Conservation (phyloP, 1,140 invertebrate species). For the Rhizoglyphus robini region DNA sequence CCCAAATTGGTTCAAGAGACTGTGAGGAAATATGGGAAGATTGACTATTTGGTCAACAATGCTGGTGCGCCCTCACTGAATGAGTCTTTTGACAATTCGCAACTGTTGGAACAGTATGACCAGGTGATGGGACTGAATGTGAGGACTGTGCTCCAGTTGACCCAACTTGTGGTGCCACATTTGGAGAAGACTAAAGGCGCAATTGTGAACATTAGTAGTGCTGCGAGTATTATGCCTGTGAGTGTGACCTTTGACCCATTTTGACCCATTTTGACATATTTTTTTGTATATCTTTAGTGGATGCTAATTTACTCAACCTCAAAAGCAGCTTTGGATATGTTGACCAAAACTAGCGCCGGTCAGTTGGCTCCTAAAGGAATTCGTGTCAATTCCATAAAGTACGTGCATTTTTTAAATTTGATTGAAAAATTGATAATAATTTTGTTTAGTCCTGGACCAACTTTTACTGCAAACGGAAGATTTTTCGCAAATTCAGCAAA, state of each 20-base stretch:
- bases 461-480: not conserved
- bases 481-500: not conserved
- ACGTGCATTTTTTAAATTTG: not conserved
- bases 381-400: conserved; percentile 48
- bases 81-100: not conserved
- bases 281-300: not conserved
- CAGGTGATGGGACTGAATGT: not conserved
- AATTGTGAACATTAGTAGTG: not conserved
- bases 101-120: not conserved
- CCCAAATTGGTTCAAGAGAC: not conserved
- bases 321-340: conserved; percentile 47
- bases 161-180: not conserved
- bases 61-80: not conserved
- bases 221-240: not conserved
- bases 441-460: not conserved
- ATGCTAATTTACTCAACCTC: not conserved
- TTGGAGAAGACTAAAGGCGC: not conserved
- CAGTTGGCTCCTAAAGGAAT: conserved; percentile 39
- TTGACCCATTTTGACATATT: not conserved
- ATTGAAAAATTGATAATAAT: not conserved
- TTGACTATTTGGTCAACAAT: conserved; percentile 4
- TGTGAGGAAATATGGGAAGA: not conserved
- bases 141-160: not conserved
- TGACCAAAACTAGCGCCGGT: conserved; percentile 51
- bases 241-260: not conserved